Conservation (phyloP, 1,140 invertebrate species). For the Mesaphorura yosii region DNA sequence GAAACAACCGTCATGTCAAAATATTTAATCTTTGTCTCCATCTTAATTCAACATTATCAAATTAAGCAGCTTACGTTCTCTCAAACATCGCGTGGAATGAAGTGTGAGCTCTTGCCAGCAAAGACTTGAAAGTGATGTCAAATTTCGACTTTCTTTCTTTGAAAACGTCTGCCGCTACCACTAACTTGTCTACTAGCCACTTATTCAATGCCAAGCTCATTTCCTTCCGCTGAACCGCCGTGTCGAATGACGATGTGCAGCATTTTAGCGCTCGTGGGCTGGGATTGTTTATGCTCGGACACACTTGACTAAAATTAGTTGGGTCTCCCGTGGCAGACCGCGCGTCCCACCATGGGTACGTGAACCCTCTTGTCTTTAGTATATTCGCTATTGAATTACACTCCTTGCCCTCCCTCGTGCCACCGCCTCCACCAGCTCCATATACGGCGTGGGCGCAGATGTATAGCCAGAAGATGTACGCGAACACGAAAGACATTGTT, state of each 20-base stretch:
- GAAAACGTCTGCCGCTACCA: constrained; percentile 15
- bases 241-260: constrained; percentile 18
- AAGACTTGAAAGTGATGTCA: constrained; percentile 27
- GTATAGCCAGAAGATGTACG: background rate
- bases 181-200: constrained; percentile 27
- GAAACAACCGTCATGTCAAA: background rate
- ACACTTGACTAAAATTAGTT: background rate
- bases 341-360: constrained; percentile 30
- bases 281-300: too few species aligned
- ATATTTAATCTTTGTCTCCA: background rate
- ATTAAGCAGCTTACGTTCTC: constrained; percentile 27
- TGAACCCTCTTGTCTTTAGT: constrained; percentile 20
- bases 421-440: too few species aligned
- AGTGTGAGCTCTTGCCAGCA: constrained; percentile 24
- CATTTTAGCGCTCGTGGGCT: constrained; percentile 15
- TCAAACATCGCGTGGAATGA: constrained; percentile 31
- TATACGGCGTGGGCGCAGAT: constrained; percentile 2
- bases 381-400: constrained; percentile 20
- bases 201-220: too few species aligned
- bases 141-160: constrained; percentile 27
- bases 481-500: background rate
- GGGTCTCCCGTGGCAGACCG: background rate
- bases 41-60: background rate
- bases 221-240: constrained; percentile 1
- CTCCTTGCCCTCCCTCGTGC: too few species aligned